Base-by-base conservation (phyloP, 2,888 invertebrate species). In the Drosophila sordidula region DNA sequence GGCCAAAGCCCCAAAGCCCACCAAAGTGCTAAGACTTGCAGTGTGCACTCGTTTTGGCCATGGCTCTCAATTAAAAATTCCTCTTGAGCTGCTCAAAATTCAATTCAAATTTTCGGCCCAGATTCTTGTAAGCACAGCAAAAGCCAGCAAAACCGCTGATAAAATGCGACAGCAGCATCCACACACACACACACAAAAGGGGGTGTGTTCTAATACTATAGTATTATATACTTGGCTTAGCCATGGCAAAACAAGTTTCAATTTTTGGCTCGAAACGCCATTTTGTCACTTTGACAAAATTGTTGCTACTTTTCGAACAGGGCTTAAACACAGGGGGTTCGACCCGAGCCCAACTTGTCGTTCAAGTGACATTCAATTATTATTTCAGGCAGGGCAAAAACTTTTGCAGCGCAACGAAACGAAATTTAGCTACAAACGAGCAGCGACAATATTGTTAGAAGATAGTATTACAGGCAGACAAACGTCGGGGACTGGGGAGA, bases 361-460 rank as follows among this genome's bases (percentile, higher is more conserved):
- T 85, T 85, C 85, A 85, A 85, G 87, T 85, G 85, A 87, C 85
- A 85, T 85, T 85, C 85, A 85, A 85, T 85, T 85, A 85, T 89
- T 85, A 85, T 89, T 85, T 89, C 89, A 85, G 89, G 61, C 86
- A 75, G 69, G 62, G 75, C 70, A 62, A 68, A 88, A 83, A 86
- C 51, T 86, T 83, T 85, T 52, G 65, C 78, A 74, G 67, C 64
- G 39, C 14, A 39, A 39, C 11, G 51, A 46, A 78, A 70, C 69
- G 50, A 69, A 58, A 65, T 61, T 70, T 54, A 47, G 61, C 63
- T 50, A 73, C 74, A 78, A 78, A 68, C 76, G 78, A 71, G 75
- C 78, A 75, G 71, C 68, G 89, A 84, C 83, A 84, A 84, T 82
- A 84, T 84, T 88, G 83, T 84, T 88, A 75, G 74, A 82, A 74